Evolutionary conservation across 2,797 vertebrate species (phyloP), one percentile per base, ranked within the genome.

Genomic region (Darevskia nairensis): DNA sequence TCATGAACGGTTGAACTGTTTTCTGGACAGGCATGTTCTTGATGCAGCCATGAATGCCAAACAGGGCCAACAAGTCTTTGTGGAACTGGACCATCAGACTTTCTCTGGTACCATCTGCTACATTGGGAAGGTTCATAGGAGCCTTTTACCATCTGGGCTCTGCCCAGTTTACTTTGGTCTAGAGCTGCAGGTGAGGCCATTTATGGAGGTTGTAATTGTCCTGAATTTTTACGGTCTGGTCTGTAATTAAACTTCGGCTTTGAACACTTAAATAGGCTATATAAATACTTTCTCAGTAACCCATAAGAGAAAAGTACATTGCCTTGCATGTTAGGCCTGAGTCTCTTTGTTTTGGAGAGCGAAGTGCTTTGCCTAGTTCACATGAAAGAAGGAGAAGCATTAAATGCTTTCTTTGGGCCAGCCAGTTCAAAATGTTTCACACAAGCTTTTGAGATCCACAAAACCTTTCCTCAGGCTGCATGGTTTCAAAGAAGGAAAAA

Each of bases 111-210:
- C 96, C 13, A 35, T 98, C 64, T 96, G 95, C 39, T 97, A 96
- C 87, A 72, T 98, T 0, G 98, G 98, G 29, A 88, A 10, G 2
- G 1, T 95, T 1, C 6, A 4, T 2, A 25, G 72, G 71, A 2
- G 0, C 59, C 1, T 83, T 27, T 66, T 83, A 0, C 68, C 84
- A 1, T 85, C 59, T 4, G 88, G 1, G 4, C 75, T 95, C 61
- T 61, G 86, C 0, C 97, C 94, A 0, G 81, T 71, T 0, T 96
- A 94, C 90, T 98, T 98, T 0, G 98, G 98, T 8, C 94, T 98
- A 27, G 97, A 98, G 80, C 91, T 98, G 13, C 96, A 97, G 98
- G 98, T 98, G 86, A 92, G 88, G 8, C 2, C 10, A 11, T 1
- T 46, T 4, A 1, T 86, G 55, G 13, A 41, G 25, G 39, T 9